These are phyloP conservation scores for Drosophila mayaguana DNA, from an alignment of 2,888 invertebrate genomes.

Conservation along the genomic window DNA sequence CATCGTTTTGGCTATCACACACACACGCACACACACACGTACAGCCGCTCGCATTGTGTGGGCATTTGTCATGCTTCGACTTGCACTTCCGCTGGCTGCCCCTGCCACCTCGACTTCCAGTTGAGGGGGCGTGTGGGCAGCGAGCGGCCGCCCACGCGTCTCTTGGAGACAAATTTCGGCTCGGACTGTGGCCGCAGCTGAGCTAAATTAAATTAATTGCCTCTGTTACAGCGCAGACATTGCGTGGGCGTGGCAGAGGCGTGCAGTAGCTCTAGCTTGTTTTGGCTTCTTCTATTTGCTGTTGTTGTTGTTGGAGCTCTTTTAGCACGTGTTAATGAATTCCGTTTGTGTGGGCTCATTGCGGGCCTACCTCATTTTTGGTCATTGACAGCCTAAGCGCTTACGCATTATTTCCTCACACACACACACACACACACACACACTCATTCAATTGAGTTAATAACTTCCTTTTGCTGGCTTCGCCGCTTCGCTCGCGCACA, in stretches of 20 bases:
- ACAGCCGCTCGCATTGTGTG: conserved; percentile 8
- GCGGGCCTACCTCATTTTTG: conserved; percentile 16
- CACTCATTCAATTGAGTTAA: conserved; percentile 29
- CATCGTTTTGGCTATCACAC: conserved; percentile 16
- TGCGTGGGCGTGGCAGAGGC: conserved; percentile 17
- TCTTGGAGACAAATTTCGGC: conserved; percentile 1
- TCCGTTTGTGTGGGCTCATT: background rate
- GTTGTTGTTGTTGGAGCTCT: background rate
- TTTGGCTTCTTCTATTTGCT: background rate
- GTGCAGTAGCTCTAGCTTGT: conserved; percentile 1
- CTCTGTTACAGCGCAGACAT: conserved; percentile 10
- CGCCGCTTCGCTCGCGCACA: conserved; percentile 39
- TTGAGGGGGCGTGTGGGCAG: conserved; percentile 29
- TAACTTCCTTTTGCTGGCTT: conserved; percentile 56
- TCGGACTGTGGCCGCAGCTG: conserved; percentile 4
- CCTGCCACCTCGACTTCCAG: background rate
- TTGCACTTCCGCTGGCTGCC: conserved; percentile 44
- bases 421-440: conserved; percentile 11
- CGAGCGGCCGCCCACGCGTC: conserved; percentile 8
- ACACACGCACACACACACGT: background rate
- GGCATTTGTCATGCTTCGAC: conserved; percentile 29
- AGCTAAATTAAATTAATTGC: conserved; percentile 51
- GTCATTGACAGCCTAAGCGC: conserved; percentile 32
- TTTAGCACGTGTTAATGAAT: conserved; percentile 51
- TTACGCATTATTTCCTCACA: conserved; percentile 46